Evolutionary conservation across 2,797 vertebrate species (phyloP).

Genomic region (Ambastaia sidthimunki): DNA sequence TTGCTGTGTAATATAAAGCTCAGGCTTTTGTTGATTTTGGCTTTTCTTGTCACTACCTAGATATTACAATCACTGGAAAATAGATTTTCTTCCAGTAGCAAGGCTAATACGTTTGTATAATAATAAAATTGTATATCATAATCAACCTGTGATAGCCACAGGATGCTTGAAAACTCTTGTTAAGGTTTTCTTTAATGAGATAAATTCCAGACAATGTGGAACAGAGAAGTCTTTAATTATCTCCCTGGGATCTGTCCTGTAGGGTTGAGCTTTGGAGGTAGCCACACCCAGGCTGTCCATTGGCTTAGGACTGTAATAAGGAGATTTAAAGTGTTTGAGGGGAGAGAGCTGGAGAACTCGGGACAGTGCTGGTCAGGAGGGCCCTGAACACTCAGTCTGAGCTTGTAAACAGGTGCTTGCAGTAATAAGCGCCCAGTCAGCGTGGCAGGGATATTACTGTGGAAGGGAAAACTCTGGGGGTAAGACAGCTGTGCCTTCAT

Average conservation of each 20-base stretch:
- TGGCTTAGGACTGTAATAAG: constrained; percentile 73
- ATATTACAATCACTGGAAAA: constrained; percentile 60
- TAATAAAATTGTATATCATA: constrained; percentile 16
- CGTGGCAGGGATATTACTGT: constrained; percentile 51
- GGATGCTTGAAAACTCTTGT: background rate
- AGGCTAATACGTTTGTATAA: background rate
- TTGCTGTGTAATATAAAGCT: constrained; percentile 8
- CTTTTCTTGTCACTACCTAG: constrained; percentile 43
- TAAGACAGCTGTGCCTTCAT: constrained; percentile 62
- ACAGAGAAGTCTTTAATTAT: constrained; percentile 66
- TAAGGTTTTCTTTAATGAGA: constrained; percentile 44
- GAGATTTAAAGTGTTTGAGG: constrained; percentile 74
- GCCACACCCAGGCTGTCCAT: constrained; percentile 74
- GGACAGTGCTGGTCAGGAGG: constrained; percentile 49
- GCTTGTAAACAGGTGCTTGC: constrained; percentile 77
- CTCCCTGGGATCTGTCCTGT: constrained; percentile 62
- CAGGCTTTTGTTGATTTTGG: constrained; percentile 62
- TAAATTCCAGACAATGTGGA: constrained; percentile 53
- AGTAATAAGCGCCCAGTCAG: constrained; percentile 57
- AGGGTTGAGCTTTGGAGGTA: constrained; percentile 63
- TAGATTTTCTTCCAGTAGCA: constrained; percentile 55
- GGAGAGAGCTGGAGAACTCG: constrained; percentile 47
- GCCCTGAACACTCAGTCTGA: constrained; percentile 59
- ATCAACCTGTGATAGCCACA: background rate
- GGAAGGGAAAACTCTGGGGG: constrained; percentile 59